A percentile compares a stretch with the other conserved stretches of the same genome.
phyloP scores from a whole-genome alignment of 2,888 invertebrate genomes.

The Eristalis intricaria region DNA sequence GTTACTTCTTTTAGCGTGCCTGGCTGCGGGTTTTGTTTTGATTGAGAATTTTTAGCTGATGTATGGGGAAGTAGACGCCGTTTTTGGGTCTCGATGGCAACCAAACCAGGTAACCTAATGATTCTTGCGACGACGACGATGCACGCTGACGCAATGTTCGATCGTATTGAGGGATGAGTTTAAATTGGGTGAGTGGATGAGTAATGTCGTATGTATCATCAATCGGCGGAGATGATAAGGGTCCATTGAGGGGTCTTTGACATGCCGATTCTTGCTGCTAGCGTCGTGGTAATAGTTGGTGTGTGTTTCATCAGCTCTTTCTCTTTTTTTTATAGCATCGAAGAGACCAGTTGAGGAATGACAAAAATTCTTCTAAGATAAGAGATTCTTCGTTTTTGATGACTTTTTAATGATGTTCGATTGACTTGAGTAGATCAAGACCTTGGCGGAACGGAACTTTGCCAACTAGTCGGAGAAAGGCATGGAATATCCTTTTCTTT shows the following conservation, averaged over 20 bases:
- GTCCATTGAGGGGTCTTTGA: not conserved
- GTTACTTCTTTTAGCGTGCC: not conserved
- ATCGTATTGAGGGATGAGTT: not conserved
- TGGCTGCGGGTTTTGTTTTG: constrained; percentile 23
- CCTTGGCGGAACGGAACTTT: not conserved
- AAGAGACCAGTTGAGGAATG: not conserved
- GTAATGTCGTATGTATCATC: not conserved
- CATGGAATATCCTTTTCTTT: too few relatives aligned
- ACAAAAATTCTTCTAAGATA: not conserved
- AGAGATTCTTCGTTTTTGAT: not conserved
- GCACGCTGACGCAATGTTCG: constrained; percentile 8
- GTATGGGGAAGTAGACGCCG: constrained; percentile 26
- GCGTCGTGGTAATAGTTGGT: not conserved
- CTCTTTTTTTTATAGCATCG: not conserved
- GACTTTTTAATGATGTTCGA: not conserved
- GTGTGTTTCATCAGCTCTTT: not conserved
- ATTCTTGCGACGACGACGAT: not conserved
- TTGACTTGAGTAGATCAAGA: not conserved
- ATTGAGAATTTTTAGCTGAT: constrained; percentile 28
- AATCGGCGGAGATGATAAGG: not conserved
- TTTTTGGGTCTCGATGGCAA: constrained; percentile 43
- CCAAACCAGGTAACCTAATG: constrained; percentile 36
- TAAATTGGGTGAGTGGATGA: not conserved
- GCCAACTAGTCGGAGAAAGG: not conserved
- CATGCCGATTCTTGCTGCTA: not conserved